phyloP scores from a whole-genome alignment of 53 echinoderm and acorn worm genomes.

The Actinopyga echinites region DNA sequence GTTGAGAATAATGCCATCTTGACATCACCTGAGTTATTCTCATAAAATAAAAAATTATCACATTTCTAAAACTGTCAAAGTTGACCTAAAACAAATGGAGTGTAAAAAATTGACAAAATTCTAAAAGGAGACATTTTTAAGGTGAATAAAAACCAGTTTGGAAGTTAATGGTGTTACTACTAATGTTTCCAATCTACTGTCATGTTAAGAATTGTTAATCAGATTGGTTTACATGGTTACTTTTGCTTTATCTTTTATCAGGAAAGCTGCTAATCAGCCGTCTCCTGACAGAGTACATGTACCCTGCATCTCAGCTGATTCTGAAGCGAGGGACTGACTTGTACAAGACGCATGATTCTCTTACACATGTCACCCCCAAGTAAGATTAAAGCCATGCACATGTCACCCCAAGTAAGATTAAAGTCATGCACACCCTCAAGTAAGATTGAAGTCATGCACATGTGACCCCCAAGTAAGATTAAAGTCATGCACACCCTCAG shows the following conservation, averaged over 20 bases:
- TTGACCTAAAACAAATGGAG: no score
- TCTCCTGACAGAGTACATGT: slow-evolving; percentile 89
- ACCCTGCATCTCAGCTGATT: slow-evolving; percentile 90
- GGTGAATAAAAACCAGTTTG: no score
- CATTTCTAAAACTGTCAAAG: no score
- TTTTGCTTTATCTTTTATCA: slow-evolving; percentile 22
- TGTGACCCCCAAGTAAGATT: no score
- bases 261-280: slow-evolving; percentile 82
- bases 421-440: slow-evolving; percentile 33
- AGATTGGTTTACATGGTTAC: background rate
- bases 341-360: slow-evolving; percentile 65
- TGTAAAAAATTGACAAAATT: no score
- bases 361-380: slow-evolving; percentile 90
- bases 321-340: slow-evolving; percentile 72
- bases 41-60: no score
- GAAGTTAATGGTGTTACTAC: no score
- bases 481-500: background rate
- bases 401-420: no score
- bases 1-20: no score
- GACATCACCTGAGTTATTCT: no score
- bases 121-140: no score
- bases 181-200: no score
- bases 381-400: slow-evolving; percentile 41
- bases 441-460: slow-evolving; percentile 41
- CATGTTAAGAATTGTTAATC: background rate